These are phyloP conservation scores for Stichodactyla helianthus DNA, from an alignment of 64 coral and sea anemone species.

Conservation along the genomic window DNA sequence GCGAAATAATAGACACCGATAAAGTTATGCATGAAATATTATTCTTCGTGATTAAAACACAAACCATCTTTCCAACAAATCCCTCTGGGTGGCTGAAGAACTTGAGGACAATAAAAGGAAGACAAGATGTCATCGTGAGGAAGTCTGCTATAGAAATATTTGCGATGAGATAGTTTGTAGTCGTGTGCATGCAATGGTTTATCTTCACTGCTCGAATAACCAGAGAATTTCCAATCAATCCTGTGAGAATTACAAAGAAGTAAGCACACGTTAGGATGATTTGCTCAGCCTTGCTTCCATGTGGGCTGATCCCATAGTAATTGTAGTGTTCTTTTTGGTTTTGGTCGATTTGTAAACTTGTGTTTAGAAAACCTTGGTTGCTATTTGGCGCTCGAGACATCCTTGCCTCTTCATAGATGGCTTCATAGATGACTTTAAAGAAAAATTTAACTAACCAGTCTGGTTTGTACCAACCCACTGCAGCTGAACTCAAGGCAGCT, in stretches of 20 bases:
- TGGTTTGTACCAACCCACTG: too few relatives aligned
- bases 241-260: constrained; percentile 1
- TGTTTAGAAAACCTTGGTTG: background rate
- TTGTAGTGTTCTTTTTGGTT: background rate
- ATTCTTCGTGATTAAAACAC: constrained; percentile 39
- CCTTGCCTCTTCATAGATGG: background rate
- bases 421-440: too few relatives aligned
- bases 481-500: too few relatives aligned
- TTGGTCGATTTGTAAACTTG: background rate
- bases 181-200: constrained; percentile 46
- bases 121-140: constrained; percentile 21
- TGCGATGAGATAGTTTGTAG: constrained; percentile 53
- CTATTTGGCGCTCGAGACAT: background rate
- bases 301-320: background rate
- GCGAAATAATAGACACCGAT: constrained; percentile 13
- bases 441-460: too few relatives aligned
- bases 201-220: constrained; percentile 40
- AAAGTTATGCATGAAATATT: background rate
- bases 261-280: background rate
- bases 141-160: constrained; percentile 52
- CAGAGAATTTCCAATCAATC: constrained; percentile 38
- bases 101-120: constrained; percentile 22
- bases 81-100: constrained; percentile 7
- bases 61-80: constrained; percentile 13
- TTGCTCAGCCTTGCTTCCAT: background rate